A percentile compares a stretch with the other conserved stretches of the same genome.
phyloP scores from a whole-genome alignment of 2,113 vertebrate genomes.

The Anhinga rufa region DNA sequence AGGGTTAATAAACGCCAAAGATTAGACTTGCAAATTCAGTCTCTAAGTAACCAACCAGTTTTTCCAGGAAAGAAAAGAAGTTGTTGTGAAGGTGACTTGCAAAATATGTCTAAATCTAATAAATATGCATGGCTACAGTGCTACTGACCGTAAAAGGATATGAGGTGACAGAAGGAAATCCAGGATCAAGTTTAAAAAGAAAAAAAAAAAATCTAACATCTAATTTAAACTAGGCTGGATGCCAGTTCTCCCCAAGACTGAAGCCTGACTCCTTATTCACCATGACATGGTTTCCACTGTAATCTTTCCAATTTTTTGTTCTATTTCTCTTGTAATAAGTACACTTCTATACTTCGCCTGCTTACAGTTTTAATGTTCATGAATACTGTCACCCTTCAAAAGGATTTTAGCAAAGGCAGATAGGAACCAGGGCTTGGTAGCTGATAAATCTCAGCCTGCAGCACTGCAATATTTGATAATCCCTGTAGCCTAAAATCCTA shows the following conservation, averaged over 20 bases:
- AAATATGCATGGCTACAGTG: neutral
- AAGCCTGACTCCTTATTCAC: neutral
- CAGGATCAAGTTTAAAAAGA: neutral
- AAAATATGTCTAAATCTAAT: conserved; percentile 33
- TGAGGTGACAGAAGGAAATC: neutral
- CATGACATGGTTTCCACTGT: neutral
- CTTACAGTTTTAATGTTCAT: neutral
- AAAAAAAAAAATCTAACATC: neutral
- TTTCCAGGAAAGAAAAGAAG: conserved; percentile 43
- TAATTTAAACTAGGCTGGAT: neutral
- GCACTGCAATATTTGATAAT: neutral
- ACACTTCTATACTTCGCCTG: neutral
- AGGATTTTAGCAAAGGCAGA: conserved; percentile 10
- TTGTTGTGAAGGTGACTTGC: conserved; percentile 60
- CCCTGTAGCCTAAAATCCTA: neutral
- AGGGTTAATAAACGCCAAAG: conserved; percentile 5
- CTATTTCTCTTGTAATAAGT: neutral
- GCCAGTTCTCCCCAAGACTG: neutral
- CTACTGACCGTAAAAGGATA: neutral
- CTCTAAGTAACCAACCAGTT: conserved; percentile 38
- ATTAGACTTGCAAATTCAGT: conserved; percentile 52
- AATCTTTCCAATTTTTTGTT: neutral
- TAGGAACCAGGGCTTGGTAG: neutral
- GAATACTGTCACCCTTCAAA: neutral
- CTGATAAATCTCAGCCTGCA: neutral